Base-by-base conservation (phyloP, 2,113 vertebrate species). In the Motacilla tschutschensis region DNA sequence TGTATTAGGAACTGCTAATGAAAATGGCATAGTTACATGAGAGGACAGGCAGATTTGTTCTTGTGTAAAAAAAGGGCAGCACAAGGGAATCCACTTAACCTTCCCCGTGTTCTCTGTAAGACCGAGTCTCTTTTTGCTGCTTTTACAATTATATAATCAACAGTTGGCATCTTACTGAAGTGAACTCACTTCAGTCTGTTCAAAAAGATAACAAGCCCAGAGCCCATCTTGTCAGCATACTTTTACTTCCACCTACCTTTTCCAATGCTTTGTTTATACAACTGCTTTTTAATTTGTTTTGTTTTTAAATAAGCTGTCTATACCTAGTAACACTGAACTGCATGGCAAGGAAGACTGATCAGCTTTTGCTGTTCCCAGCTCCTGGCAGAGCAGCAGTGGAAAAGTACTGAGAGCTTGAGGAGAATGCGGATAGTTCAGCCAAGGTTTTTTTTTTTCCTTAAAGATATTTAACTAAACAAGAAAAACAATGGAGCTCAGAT, bases 401-500 rank as follows among this genome's bases (percentile, higher is more conserved):
- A 97, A 96, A 97, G 83, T 93, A 96, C 96, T 88, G 88, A 89
- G 65, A 75, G 57, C 63, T 94, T 80, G 71, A 85, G 89, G 91
- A 95, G 94, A 92, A 94, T 80, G 71, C 41, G 51, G 67, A 58
- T 90, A 86, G 93, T 93, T 93, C 90, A 94, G 92, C 95, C 95
- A 97, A 95, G 78, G 87, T 41, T 63, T 54, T 90, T 89, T 54
- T 66, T 70, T 90, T 54, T 82, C 44, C 88, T 96, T 89, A 33
- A 79, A 96, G 90, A 94, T 89, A 81, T 66, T 88, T 85, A 95
- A 92, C 87, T 88, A 91, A 95, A 90, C 40, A 91, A 73, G 76
- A 70, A 93, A 81, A 93, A 92, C 70, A 93, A 71, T 86, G 59
- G 54, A 78, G 75, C 69, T 91, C 58, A 78, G 76, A 65, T 89